These are phyloP conservation scores for Amblyopsis hoosieri DNA, from an alignment of 2,797 vertebrate genomes.

Conservation along the genomic window DNA sequence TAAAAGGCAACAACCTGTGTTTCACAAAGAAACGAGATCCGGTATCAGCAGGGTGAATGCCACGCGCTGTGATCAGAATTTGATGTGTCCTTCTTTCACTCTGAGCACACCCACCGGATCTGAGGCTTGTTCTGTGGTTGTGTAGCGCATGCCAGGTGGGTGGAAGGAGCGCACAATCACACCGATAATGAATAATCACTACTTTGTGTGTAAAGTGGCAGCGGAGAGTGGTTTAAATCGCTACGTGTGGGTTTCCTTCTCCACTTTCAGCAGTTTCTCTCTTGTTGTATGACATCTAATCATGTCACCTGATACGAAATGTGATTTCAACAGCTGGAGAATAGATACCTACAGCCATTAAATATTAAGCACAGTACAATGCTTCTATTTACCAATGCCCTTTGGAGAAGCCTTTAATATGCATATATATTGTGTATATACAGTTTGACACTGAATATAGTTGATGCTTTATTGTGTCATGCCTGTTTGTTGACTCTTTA, in stretches of 20 bases:
- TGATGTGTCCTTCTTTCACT: slow-evolving; percentile 72
- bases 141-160: slow-evolving; percentile 61
- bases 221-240: slow-evolving; percentile 68
- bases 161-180: slow-evolving; percentile 35
- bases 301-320: slow-evolving; percentile 53
- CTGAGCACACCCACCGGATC: slow-evolving; percentile 64
- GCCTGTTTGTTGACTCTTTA: too few species aligned
- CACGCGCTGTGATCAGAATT: slow-evolving; percentile 60
- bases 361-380: not conserved
- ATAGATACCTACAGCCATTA: slow-evolving; percentile 32
- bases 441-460: too few species aligned
- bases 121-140: slow-evolving; percentile 57
- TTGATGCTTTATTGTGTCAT: too few species aligned
- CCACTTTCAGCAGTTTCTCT: slow-evolving; percentile 70
- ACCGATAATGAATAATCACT: slow-evolving; percentile 54
- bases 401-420: too few species aligned
- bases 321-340: slow-evolving; percentile 35
- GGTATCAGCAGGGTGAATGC: slow-evolving; percentile 45
- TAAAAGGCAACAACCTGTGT: slow-evolving; percentile 61
- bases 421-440: too few species aligned
- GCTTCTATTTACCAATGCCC: too few species aligned
- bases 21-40: slow-evolving; percentile 72
- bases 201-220: slow-evolving; percentile 65
- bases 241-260: slow-evolving; percentile 67
- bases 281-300: slow-evolving; percentile 53